A percentile compares a stretch with the other conserved stretches of the same genome.
These are phyloP conservation scores for Empidonax traillii DNA, from an alignment of 2,113 vertebrate species.

Conservation along the genomic window DNA sequence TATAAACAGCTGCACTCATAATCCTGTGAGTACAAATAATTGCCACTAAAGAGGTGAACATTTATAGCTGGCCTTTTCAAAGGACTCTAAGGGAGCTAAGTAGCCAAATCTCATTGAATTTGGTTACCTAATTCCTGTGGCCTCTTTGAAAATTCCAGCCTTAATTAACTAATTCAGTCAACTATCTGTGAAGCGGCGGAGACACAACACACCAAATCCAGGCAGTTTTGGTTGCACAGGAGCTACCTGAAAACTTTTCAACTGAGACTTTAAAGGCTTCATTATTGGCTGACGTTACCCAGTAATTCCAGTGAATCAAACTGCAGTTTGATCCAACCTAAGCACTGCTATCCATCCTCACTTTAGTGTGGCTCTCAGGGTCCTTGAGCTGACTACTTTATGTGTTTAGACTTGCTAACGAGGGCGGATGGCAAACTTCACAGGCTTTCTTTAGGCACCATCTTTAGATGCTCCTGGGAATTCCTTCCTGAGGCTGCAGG, in stretches of 20 bases:
- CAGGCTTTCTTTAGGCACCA: not conserved
- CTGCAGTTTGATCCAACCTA: not conserved
- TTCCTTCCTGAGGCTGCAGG: not conserved
- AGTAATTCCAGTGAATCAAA: not conserved
- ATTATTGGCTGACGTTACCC: not conserved
- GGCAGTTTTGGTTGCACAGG: not conserved
- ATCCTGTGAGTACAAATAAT: conserved; percentile 36
- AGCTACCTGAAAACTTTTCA: not conserved
- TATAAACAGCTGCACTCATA: conserved; percentile 38
- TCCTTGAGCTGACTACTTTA: not conserved
- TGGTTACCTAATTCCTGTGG: conserved; percentile 58
- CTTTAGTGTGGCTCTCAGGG: not conserved
- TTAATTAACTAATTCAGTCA: conserved; percentile 48
- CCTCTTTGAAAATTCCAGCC: conserved; percentile 54
- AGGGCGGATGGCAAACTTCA: not conserved
- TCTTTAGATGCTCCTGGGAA: not conserved
- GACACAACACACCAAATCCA: not conserved
- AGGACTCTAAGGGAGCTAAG: conserved; percentile 20
- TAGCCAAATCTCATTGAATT: conserved; percentile 32
- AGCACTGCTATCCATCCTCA: not conserved
- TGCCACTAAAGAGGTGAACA: conserved; percentile 9
- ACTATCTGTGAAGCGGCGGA: conserved; percentile 12
- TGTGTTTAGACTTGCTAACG: not conserved
- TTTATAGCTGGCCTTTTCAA: conserved; percentile 51
- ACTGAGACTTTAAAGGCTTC: not conserved